Conservation (phyloP, 2,888 invertebrate genomes). For the Leptopilina syphax region DNA sequence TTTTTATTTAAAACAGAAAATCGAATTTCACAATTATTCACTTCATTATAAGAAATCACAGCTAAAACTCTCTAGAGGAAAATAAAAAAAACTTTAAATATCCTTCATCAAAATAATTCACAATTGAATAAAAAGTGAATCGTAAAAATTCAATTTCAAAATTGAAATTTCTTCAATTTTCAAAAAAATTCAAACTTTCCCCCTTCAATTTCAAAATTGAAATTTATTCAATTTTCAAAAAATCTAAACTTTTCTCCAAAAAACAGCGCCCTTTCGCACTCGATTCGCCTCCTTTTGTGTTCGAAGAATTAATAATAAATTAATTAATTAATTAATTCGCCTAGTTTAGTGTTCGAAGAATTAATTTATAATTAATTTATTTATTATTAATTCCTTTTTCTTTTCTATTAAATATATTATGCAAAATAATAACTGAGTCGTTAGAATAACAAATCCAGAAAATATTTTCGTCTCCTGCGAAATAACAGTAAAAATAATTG, state of each 20-base stretch:
- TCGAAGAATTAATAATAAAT: neutral
- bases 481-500: neutral
- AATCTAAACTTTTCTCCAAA: too few relatives aligned
- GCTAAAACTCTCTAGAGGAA: neutral
- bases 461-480: neutral
- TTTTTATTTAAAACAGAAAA: neutral
- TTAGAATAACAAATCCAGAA: neutral
- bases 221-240: too few relatives aligned
- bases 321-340: too few relatives aligned
- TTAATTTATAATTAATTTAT: too few relatives aligned
- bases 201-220: too few relatives aligned
- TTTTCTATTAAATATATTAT: neutral
- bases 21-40: neutral
- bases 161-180: neutral
- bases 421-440: neutral
- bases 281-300: neutral
- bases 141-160: neutral
- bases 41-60: neutral
- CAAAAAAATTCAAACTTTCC: neutral
- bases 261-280: too few relatives aligned
- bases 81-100: neutral
- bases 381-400: too few relatives aligned
- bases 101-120: neutral
- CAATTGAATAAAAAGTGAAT: slow-evolving; percentile 13
- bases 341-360: neutral